phyloP scores from a whole-genome alignment of 2,888 invertebrate species.

The Megalurothrips usitatus region DNA sequence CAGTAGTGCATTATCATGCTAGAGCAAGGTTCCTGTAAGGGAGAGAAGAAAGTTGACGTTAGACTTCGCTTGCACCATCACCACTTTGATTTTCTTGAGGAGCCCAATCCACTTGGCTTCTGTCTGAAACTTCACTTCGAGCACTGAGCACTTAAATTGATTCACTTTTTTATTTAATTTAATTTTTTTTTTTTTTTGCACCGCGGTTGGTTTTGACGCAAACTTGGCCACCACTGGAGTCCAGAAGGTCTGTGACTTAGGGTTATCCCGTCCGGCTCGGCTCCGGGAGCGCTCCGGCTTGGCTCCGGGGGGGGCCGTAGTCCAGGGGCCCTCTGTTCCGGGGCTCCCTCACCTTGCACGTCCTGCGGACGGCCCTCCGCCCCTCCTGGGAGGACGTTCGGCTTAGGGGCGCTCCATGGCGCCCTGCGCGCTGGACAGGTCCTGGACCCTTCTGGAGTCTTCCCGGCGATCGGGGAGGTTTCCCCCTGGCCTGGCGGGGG shows the following conservation, averaged over 20 bases:
- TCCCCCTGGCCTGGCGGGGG: no score
- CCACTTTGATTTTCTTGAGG: background rate
- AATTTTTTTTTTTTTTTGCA: no score
- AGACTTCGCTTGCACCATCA: background rate
- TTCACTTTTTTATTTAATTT: no score
- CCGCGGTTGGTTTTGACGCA: no score
- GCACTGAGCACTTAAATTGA: no score
- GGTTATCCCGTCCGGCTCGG: no score
- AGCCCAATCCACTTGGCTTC: background rate
- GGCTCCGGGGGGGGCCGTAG: no score
- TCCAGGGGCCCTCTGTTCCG: no score
- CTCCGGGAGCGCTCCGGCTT: no score
- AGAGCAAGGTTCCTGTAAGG: conserved; percentile 12
- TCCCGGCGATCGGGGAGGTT: background rate
- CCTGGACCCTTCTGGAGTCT: background rate
- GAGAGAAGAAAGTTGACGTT: conserved; percentile 27
- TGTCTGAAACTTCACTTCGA: no score
- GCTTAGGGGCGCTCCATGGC: background rate
- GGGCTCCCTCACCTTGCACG: background rate
- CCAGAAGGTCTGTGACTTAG: background rate
- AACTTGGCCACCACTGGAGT: background rate
- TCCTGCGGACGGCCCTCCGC: background rate
- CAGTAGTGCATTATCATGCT: conserved; percentile 35
- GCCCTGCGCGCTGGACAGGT: background rate
- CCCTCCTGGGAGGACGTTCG: background rate